Evolutionary conservation across 2,888 invertebrate species (phyloP).

Genomic region (Archips crataeganus): DNA sequence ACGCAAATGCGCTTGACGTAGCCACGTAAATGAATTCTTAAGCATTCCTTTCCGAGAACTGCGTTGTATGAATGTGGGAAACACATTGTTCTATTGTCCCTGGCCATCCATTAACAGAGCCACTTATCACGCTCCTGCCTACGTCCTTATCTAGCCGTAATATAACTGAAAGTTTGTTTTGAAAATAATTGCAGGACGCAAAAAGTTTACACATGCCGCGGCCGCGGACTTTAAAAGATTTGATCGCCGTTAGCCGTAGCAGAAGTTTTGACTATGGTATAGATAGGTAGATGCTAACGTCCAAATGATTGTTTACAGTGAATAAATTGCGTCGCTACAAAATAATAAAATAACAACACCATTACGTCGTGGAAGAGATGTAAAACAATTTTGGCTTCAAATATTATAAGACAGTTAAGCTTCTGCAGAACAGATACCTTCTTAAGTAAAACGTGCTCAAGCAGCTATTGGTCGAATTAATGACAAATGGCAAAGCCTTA

Average conservation of each 20-base stretch:
- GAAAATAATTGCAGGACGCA: slow-evolving; percentile 3
- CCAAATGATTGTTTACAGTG: too few species aligned
- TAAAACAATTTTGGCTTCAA: slow-evolving; percentile 3
- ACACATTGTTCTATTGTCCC: slow-evolving; percentile 82
- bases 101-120: slow-evolving; percentile 70
- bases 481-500: slow-evolving; percentile 7
- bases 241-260: not conserved
- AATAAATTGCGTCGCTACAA: not conserved
- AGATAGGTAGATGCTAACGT: too few species aligned
- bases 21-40: slow-evolving; percentile 44
- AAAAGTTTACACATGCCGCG: not conserved
- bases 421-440: slow-evolving; percentile 19
- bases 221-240: not conserved
- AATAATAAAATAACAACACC: not conserved
- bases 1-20: slow-evolving; percentile 35
- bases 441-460: slow-evolving; percentile 26
- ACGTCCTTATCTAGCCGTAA: slow-evolving; percentile 46
- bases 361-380: not conserved
- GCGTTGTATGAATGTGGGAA: slow-evolving; percentile 73
- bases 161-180: slow-evolving; percentile 25
- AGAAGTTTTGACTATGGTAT: not conserved
- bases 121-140: slow-evolving; percentile 70
- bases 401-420: slow-evolving; percentile 15
- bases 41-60: slow-evolving; percentile 66
- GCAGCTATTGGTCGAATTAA: slow-evolving; percentile 21